A percentile compares a stretch with the other conserved stretches of the same genome.
phyloP scores from a whole-genome alignment of 1,140 invertebrate genomes.

The Drosophila fuyamai region DNA sequence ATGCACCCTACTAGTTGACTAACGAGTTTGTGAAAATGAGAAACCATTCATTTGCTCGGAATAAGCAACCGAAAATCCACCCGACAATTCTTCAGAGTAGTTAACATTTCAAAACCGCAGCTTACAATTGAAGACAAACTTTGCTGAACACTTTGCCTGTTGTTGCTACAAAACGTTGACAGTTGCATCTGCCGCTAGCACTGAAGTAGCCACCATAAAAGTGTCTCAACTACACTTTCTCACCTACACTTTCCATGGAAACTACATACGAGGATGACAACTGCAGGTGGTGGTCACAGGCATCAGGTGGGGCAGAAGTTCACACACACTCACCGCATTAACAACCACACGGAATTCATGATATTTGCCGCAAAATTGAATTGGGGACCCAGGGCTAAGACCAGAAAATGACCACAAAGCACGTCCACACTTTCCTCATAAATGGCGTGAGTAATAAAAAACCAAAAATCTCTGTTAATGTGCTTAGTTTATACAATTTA shows the following conservation, averaged over 20 bases:
- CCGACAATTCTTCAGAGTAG: conserved; percentile 15
- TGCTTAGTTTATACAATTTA: not conserved
- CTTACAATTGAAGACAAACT: conserved; percentile 35
- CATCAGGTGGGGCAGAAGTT: conserved; percentile 3
- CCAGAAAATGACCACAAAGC: conserved; percentile 26
- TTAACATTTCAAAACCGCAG: conserved; percentile 59
- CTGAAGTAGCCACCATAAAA: not conserved
- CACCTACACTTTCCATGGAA: not conserved
- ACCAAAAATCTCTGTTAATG: conserved; percentile 1
- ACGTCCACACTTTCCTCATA: conserved; percentile 9
- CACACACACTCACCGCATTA: conserved; percentile 6
- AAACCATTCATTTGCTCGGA: not conserved
- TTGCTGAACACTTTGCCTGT: conserved; percentile 19
- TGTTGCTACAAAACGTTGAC: conserved; percentile 5
- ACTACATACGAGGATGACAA: not conserved
- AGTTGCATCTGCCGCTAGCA: conserved; percentile 20
- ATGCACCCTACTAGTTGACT: conserved; percentile 35
- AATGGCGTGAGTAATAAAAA: conserved; percentile 4
- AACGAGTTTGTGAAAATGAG: not conserved
- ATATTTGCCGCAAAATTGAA: conserved; percentile 15
- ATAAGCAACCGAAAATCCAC: not conserved
- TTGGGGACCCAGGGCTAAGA: not conserved
- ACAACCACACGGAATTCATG: conserved; percentile 8
- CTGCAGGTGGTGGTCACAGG: conserved; percentile 4
- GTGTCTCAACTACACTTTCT: no score